These are phyloP conservation scores for Thereva nobilitata DNA, from an alignment of 2,888 invertebrate species.

Conservation along the genomic window DNA sequence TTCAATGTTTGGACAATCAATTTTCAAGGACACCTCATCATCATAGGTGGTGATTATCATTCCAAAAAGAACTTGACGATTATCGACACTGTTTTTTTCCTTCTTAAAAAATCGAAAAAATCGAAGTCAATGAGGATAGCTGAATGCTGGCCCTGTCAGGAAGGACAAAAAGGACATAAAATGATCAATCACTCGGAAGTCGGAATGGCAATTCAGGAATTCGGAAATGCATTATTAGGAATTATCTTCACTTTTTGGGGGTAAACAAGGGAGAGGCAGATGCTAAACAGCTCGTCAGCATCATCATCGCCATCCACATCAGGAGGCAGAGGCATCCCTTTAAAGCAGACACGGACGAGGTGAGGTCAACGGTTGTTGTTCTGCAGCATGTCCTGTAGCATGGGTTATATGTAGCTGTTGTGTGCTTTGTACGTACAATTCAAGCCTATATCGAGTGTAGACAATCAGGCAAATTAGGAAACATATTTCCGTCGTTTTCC, in stretches of 20 bases:
- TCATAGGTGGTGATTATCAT: slow-evolving; percentile 3
- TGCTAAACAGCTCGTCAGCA: slow-evolving; percentile 30
- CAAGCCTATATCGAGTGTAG: slow-evolving; percentile 1
- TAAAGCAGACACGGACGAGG: not conserved
- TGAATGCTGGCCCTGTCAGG: too few species aligned
- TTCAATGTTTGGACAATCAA: not conserved
- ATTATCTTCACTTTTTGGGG: slow-evolving; percentile 28
- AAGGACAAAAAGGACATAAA: not conserved
- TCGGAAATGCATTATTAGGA: slow-evolving; percentile 10
- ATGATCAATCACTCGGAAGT: slow-evolving; percentile 22
- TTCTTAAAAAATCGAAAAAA: not conserved
- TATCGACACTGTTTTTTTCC: not conserved
- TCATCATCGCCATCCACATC: slow-evolving; percentile 1
- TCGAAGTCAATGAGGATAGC: not conserved
- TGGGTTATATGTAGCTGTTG: not conserved
- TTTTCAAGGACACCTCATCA: slow-evolving; percentile 14
- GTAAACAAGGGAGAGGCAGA: slow-evolving; percentile 18
- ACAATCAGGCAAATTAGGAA: slow-evolving; percentile 32
- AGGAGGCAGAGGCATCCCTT: not conserved
- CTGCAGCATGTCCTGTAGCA: not conserved
- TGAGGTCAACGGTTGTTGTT: slow-evolving; percentile 18
- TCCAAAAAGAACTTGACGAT: not conserved
- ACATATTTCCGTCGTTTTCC: not conserved
- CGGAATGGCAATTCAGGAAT: slow-evolving; percentile 3
- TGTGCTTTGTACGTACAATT: not conserved